Evolutionary conservation across 2,797 vertebrate genomes (phyloP), one percentile per base, ranked within the genome.

Genomic region (Dromococcyx pavoninus): DNA sequence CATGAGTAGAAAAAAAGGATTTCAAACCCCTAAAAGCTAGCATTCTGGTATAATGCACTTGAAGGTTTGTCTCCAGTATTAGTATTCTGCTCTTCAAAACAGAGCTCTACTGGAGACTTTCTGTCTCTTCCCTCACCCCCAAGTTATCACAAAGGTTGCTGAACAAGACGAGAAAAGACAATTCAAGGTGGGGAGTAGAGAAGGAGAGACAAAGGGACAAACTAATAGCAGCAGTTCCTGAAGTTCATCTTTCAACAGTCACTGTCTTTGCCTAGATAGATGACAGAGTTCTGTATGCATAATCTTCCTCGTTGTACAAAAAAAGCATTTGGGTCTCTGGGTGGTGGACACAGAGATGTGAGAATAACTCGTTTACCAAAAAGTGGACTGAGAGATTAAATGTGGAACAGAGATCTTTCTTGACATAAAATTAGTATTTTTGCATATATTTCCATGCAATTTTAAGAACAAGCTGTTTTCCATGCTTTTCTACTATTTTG

Each of bases 41-140:
- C 39, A 51, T 76, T 80, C 35, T 7, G 5, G 28, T 75, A 39
- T 28, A 51, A 30, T 35, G 13, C 28, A 12, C 61, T 77, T 64
- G n/a, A 89, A 41, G 22, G 33, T 30, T 76, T 58, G 46, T 66
- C 54, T 90, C 23, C 56, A n/a, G 32, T 33, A 23, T 66, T n/a
- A 24, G 35, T 44, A 37, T 12, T 62, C 50, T n/a, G 67, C n/a
- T 80, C 37, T 66, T 70, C 19, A 19, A 43, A 44, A 57, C 18
- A 46, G 33, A 60, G 24, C 27, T 65, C 22, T 48, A 0, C 27
- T 43, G 50, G 27, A 84, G 46, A 73, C 13, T 28, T 89, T 35
- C n/a, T 71, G 1, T 67, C 41, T 44, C 28, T 7, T 3, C 24
- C 3, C 28, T 13, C 8, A 22, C 0, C 0, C 1, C 54, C 60